A percentile compares a stretch with the other conserved stretches of the same genome.
Evolutionary conservation across 2,888 invertebrate genomes (phyloP).

Genomic region (Pimpla rufipes): DNA sequence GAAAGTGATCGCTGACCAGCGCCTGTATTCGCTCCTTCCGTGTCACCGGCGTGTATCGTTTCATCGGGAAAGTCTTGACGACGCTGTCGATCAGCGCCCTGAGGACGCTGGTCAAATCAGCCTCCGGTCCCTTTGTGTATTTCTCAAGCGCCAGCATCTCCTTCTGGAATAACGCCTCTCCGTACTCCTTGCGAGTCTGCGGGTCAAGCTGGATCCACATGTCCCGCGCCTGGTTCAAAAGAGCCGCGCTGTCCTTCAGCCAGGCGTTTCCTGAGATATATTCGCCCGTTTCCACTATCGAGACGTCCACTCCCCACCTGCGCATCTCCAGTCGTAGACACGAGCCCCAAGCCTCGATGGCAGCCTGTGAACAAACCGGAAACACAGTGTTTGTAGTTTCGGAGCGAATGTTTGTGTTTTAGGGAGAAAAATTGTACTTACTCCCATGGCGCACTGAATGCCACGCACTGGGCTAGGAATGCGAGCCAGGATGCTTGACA

Average conservation of each 20-base stretch:
- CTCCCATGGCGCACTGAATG: conserved; percentile 91
- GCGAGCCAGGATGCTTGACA: conserved; percentile 93
- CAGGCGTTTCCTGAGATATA: conserved; percentile 93
- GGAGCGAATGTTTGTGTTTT: neutral
- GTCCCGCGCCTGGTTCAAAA: conserved; percentile 90
- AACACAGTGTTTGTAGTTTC: neutral
- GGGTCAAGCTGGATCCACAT: conserved; percentile 94
- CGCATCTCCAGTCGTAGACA: conserved; percentile 93
- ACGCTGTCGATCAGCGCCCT: conserved; percentile 92
- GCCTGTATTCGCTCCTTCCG: conserved; percentile 92
- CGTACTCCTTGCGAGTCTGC: conserved; percentile 91
- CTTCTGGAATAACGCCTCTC: conserved; percentile 93
- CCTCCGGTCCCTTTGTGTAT: conserved; percentile 91
- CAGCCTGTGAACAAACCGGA: conserved; percentile 87
- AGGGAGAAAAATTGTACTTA: conserved; percentile 62
- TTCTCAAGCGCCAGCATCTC: conserved; percentile 93
- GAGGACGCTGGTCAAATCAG: conserved; percentile 92
- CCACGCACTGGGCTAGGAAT: conserved; percentile 93
- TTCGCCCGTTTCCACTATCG: conserved; percentile 94
- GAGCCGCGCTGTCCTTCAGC: conserved; percentile 89
- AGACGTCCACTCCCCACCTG: conserved; percentile 93
- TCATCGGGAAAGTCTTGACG: conserved; percentile 93
- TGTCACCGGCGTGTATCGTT: conserved; percentile 94
- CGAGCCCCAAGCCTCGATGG: conserved; percentile 92
- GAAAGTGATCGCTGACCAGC: conserved; percentile 92